These are phyloP conservation scores for Drosophila nasuta DNA, from an alignment of 1,140 invertebrate species.

Conservation along the genomic window DNA sequence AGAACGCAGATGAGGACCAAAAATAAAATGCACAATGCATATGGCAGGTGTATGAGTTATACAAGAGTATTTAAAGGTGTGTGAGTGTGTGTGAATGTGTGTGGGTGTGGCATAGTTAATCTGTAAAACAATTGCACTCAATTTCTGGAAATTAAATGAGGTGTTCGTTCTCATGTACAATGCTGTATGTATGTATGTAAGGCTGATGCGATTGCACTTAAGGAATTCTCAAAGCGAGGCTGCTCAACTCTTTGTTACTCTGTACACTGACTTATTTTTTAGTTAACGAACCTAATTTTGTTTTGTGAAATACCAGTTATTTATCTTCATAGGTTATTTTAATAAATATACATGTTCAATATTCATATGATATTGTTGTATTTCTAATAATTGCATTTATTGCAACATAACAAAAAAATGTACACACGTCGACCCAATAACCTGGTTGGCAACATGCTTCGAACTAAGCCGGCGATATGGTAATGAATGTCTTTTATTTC, in stretches of 20 bases:
- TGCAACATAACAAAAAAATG: too few relatives aligned
- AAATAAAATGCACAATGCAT: constrained; percentile 66
- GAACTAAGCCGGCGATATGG: background rate
- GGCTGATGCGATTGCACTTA: too few relatives aligned
- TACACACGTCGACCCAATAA: background rate
- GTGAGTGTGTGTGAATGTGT: constrained; percentile 2
- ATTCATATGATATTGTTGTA: too few relatives aligned
- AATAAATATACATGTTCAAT: too few relatives aligned
- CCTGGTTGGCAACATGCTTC: constrained; percentile 15
- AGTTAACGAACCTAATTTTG: too few relatives aligned
- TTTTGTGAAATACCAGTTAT: too few relatives aligned
- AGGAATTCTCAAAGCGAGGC: too few relatives aligned
- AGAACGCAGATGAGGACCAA: constrained; percentile 63
- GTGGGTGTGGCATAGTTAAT: constrained; percentile 34
- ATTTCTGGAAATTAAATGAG: constrained; percentile 65
- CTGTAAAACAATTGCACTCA: constrained; percentile 59
- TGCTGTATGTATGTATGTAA: background rate
- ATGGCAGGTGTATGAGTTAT: constrained; percentile 51
- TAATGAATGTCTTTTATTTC: constrained; percentile 53
- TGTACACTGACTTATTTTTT: too few relatives aligned
- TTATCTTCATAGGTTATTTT: too few relatives aligned
- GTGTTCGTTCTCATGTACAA: constrained; percentile 41
- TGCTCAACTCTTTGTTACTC: too few relatives aligned
- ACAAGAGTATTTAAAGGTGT: background rate
- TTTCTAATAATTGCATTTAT: too few relatives aligned